Percentiles rank a stretch among this genome's conserved stretches.
Evolutionary conservation across 2,888 invertebrate species (phyloP).

Genomic region (Tetropium fuscum): DNA sequence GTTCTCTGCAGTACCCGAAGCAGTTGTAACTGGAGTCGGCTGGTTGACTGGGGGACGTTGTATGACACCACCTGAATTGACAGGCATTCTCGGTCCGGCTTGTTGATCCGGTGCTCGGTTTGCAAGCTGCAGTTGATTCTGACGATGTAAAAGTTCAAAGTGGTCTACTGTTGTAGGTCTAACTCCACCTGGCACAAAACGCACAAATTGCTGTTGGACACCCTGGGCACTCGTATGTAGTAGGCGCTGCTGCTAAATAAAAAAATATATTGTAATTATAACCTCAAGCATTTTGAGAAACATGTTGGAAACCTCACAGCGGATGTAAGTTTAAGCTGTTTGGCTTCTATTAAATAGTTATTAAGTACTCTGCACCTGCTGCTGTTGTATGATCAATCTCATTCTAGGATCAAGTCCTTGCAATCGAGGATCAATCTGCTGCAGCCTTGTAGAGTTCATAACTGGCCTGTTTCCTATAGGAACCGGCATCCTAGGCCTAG

Average conservation of each 20-base stretch:
- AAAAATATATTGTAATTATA: conserved; percentile 6
- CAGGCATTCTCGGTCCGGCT: conserved; percentile 37
- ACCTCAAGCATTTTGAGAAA: too few relatives aligned
- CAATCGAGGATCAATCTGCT: conserved; percentile 64
- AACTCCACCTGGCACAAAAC: conserved; percentile 46
- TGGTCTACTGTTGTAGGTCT: conserved; percentile 58
- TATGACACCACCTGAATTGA: conserved; percentile 40
- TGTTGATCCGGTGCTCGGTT: conserved; percentile 45
- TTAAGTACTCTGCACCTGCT: too few relatives aligned
- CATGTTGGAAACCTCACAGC: too few relatives aligned
- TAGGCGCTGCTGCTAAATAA: conserved; percentile 39
- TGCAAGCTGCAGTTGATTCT: conserved; percentile 54
- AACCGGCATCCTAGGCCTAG: conserved; percentile 68
- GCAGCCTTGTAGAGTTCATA: conserved; percentile 56
- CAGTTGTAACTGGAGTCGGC: conserved; percentile 45
- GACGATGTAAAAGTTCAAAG: conserved; percentile 57
- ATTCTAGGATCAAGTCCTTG: conserved; percentile 70
- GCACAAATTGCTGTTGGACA: conserved; percentile 48
- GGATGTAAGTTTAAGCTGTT: too few relatives aligned
- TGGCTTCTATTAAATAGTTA: too few relatives aligned
- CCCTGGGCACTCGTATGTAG: conserved; percentile 34
- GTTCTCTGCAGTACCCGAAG: conserved; percentile 39
- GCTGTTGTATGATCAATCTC: conserved; percentile 69
- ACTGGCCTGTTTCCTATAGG: conserved; percentile 54
- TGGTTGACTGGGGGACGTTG: conserved; percentile 40